A percentile compares a stretch with the other conserved stretches of the same genome.
Evolutionary conservation across 2,113 vertebrate species (phyloP).

Genomic region (Ptyas mucosa): DNA sequence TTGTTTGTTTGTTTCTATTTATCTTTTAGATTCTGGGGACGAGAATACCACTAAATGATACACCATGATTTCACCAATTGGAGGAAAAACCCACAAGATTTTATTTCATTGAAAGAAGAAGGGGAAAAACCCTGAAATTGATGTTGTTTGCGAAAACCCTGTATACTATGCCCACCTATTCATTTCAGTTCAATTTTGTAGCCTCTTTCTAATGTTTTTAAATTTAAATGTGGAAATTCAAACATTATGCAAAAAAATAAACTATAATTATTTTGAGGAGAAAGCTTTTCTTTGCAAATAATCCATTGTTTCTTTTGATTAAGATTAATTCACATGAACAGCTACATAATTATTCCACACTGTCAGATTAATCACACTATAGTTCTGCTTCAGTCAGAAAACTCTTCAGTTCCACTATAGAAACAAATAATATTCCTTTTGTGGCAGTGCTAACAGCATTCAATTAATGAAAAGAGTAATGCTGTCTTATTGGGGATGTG

Average conservation of each 20-base stretch:
- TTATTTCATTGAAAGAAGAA: slow-evolving; percentile 37
- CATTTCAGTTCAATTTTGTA: slow-evolving; percentile 68
- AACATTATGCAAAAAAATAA: slow-evolving; percentile 77
- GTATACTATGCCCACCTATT: slow-evolving; percentile 53
- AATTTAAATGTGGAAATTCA: slow-evolving; percentile 77
- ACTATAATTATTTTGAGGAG: slow-evolving; percentile 78
- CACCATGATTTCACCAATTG: slow-evolving; percentile 47
- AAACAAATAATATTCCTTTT: background rate
- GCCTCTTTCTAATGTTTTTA: slow-evolving; percentile 72
- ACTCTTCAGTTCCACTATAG: background rate
- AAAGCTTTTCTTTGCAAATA: slow-evolving; percentile 62
- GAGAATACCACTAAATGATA: slow-evolving; percentile 58
- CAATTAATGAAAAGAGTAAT: background rate
- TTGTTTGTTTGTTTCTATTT: slow-evolving; percentile 46
- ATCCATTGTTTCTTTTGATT: slow-evolving; percentile 23
- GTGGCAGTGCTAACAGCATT: background rate
- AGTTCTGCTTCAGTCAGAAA: background rate
- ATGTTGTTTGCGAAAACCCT: slow-evolving; percentile 49
- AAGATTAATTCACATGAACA: slow-evolving; percentile 27
- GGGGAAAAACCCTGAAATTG: slow-evolving; percentile 52
- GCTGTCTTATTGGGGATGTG: background rate
- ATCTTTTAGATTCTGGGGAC: slow-evolving; percentile 72
- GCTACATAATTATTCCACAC: slow-evolving; percentile 9
- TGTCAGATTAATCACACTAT: slow-evolving; percentile 16
- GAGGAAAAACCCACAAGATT: slow-evolving; percentile 52